phyloP scores from a whole-genome alignment of 2,888 invertebrate genomes.

The Drepanosiphum platanoidis region DNA sequence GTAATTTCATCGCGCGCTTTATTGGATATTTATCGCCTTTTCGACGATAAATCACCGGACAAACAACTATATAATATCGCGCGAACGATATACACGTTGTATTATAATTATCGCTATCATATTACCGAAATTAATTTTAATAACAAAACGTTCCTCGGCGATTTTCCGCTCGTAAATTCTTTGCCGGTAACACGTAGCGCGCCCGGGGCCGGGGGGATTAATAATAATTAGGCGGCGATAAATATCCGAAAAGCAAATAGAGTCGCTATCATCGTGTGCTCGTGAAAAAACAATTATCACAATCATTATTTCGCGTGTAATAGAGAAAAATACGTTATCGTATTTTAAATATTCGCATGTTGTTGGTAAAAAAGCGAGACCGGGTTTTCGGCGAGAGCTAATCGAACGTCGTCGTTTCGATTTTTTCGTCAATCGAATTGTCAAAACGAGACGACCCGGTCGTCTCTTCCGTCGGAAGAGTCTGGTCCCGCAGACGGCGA shows the following conservation, averaged over 20 bases:
- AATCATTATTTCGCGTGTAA: neutral
- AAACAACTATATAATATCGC: neutral
- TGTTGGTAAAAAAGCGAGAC: too few species aligned
- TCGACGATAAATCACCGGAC: conserved; percentile 23
- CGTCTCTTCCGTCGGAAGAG: too few species aligned
- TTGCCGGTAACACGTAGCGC: neutral
- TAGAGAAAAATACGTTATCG: too few species aligned
- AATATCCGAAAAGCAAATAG: conserved; percentile 37
- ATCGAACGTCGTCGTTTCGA: too few species aligned
- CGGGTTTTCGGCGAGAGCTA: too few species aligned
- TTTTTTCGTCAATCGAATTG: too few species aligned
- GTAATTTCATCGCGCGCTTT: neutral
- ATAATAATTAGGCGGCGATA: conserved; percentile 39
- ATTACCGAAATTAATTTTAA: conserved; percentile 45
- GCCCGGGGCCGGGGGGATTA: too few species aligned
- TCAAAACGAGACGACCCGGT: too few species aligned
- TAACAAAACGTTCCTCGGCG: conserved; percentile 11
- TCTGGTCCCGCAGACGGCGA: too few species aligned
- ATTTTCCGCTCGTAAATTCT: conserved; percentile 50
- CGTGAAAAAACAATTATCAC: neutral
- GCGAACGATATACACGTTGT: neutral
- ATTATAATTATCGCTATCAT: too few species aligned
- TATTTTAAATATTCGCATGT: neutral
- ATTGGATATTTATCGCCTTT: conserved; percentile 30
- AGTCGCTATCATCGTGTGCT: neutral